phyloP scores from a whole-genome alignment of 2,888 invertebrate genomes.

The Gymnosoma rotundatum region DNA sequence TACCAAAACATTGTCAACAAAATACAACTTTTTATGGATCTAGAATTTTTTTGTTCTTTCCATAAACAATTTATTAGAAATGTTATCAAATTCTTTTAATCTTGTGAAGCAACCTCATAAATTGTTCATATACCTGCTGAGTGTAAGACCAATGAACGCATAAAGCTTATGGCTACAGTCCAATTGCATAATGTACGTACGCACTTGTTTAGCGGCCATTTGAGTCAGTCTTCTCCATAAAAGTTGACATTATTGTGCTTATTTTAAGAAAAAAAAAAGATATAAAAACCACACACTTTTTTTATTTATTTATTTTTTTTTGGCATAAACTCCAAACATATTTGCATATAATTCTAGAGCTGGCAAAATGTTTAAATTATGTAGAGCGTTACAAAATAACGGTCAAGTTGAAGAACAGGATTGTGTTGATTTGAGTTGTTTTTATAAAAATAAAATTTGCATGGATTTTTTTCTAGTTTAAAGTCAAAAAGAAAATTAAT shows the following conservation, averaged over 20 bases:
- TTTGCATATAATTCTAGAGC: slow-evolving; percentile 55
- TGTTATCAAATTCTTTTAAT: slow-evolving; percentile 69
- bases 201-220: slow-evolving; percentile 56
- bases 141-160: slow-evolving; percentile 56
- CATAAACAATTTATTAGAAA: slow-evolving; percentile 68
- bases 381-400: slow-evolving; percentile 62
- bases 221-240: neutral
- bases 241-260: neutral
- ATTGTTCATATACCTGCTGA: slow-evolving; percentile 60
- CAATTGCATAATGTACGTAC: slow-evolving; percentile 55
- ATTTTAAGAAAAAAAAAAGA: neutral
- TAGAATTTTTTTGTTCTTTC: slow-evolving; percentile 5
- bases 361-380: slow-evolving; percentile 54
- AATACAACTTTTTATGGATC: slow-evolving; percentile 6
- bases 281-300: slow-evolving; percentile 32
- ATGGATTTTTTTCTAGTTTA: neutral
- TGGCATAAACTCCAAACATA: slow-evolving; percentile 50
- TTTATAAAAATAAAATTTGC: neutral
- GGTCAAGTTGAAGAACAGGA: slow-evolving; percentile 57
- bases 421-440: slow-evolving; percentile 26
- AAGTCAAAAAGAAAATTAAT: slow-evolving; percentile 14
- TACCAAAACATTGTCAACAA: neutral
- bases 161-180: slow-evolving; percentile 29
- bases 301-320: neutral
- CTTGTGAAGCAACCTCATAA: slow-evolving; percentile 69